Conservation (phyloP, 2,113 vertebrate genomes). For the Peromyscus leucopus region DNA sequence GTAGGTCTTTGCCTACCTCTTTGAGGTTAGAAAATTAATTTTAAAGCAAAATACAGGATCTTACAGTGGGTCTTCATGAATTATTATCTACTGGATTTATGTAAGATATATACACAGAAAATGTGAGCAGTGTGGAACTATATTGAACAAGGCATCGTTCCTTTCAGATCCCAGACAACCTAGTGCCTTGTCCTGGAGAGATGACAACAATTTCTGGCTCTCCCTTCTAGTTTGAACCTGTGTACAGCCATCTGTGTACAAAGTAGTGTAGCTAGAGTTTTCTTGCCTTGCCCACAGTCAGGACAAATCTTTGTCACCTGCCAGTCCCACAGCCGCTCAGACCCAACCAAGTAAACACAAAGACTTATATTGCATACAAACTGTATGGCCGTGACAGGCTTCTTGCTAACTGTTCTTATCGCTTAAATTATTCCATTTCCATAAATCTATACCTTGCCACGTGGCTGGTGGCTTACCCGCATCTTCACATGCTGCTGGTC, state of each 20-base stretch:
- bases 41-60: not conserved
- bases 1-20: not conserved
- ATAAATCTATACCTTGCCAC: too few species aligned
- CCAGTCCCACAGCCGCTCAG: too few species aligned
- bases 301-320: too few species aligned
- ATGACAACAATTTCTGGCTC: not conserved
- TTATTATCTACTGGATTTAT: not conserved
- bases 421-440: too few species aligned
- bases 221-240: not conserved
- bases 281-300: too few species aligned
- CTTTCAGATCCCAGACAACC: not conserved
- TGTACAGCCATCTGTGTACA: not conserved
- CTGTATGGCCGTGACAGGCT: too few species aligned
- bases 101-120: conserved; percentile 22
- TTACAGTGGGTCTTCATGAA: not conserved
- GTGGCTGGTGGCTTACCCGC: too few species aligned
- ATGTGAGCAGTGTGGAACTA: not conserved
- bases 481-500: too few species aligned
- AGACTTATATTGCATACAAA: too few species aligned
- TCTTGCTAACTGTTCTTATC: too few species aligned
- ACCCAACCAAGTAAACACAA: too few species aligned
- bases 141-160: not conserved
- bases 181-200: not conserved
- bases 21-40: not conserved
- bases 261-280: too few species aligned